phyloP scores from a whole-genome alignment of 2,797 vertebrate species.

The Acestrorhynchus altus region DNA sequence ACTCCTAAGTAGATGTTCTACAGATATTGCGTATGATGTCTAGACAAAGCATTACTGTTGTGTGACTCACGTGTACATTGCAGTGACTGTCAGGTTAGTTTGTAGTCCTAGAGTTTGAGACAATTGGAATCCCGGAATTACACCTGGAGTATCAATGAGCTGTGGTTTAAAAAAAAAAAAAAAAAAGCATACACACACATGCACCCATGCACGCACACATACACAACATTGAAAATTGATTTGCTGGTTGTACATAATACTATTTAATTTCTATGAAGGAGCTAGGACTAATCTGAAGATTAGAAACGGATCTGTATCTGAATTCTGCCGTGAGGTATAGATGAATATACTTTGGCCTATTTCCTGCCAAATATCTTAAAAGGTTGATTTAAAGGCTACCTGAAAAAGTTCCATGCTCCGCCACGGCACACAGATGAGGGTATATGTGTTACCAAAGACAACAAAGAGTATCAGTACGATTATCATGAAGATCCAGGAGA shows the following conservation, averaged over 20 bases:
- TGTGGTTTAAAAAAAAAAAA: conserved; percentile 61
- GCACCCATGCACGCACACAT: not conserved
- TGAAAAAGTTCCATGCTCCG: conserved; percentile 74
- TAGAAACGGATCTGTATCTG: not conserved
- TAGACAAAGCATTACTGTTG: not conserved
- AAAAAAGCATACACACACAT: conserved; percentile 4
- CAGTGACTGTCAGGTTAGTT: conserved; percentile 66
- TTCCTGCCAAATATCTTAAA: not conserved
- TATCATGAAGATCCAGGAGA: conserved; percentile 90
- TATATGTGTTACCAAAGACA: conserved; percentile 80
- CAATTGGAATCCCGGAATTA: conserved; percentile 68
- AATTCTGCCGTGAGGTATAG: not conserved
- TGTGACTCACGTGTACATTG: conserved; percentile 80
- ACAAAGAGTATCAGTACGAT: conserved; percentile 81
- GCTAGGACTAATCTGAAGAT: not conserved
- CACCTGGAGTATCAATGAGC: conserved; percentile 77
- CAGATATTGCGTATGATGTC: not conserved
- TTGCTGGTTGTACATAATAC: not conserved
- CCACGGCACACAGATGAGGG: conserved; percentile 84
- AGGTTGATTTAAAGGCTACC: conserved; percentile 68
- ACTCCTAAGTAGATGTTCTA: not conserved
- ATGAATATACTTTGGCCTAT: not conserved
- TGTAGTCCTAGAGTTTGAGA: conserved; percentile 63
- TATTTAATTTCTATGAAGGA: not conserved
- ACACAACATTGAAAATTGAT: conserved; percentile 1